Evolutionary conservation across 2,797 vertebrate genomes (phyloP), one percentile per base, ranked within the genome.

Genomic region (Gymnopithys bicolor): DNA sequence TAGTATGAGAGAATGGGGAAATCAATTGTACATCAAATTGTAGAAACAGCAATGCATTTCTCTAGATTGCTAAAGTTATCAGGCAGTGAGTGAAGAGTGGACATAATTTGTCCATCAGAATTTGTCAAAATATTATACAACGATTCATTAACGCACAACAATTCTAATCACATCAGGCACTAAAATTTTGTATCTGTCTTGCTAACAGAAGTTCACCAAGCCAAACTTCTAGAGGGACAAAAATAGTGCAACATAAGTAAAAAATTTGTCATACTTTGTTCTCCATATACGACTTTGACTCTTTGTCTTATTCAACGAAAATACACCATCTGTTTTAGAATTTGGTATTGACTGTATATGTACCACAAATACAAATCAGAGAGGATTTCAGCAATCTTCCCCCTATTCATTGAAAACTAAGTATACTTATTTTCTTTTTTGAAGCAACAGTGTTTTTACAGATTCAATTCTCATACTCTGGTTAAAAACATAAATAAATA

Each of bases 111-210:
- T 30, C 78, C 58, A 68, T 84, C 52, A 93, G 76, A 75, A 71
- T 80, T 82, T 87, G 66, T 87, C n/a, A 92, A 90, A 94, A 68
- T 59, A 67, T 14, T 75, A 48, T 63, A 64, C 4, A 13, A 78
- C 2, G 73, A 93, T 51, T 93, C 43, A 93, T 78, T 89, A 83
- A 69, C 10, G 23, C 23, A 81, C 7, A 52, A n/a, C 13, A 83
- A 86, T 52, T 93, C 48, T 85, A 91, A 95, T 91, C 49, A 79
- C 16, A 64, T 53, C 24, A 58, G 60, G 18, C 41, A 83, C 3
- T 84, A 75, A 94, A 94, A 59, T 87, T 90, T 83, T 94, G 5
- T 51, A 55, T 67, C 59, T 67, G 11, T 84, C 62, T 91, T 93
- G 17, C 55, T 84, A 91, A 75, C 32, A 76, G 55, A 94, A 86